These are phyloP conservation scores for Alfaro cultratus DNA, from an alignment of 2,797 vertebrate genomes.

Conservation along the genomic window DNA sequence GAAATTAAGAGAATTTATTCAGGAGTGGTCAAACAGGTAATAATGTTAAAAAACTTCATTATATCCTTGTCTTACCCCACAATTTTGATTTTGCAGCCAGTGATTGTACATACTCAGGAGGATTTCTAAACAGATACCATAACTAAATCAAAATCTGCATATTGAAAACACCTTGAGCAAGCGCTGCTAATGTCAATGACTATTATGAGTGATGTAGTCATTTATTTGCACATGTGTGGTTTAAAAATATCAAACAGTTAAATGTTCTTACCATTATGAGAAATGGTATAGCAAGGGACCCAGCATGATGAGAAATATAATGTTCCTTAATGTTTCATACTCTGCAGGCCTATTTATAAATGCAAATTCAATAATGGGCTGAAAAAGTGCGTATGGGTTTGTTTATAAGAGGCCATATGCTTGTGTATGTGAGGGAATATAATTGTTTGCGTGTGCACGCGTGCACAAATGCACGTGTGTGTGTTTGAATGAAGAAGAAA, in stretches of 20 bases:
- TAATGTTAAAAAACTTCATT: constrained; percentile 1
- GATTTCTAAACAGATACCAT: constrained; percentile 14
- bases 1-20: constrained; percentile 16
- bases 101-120: constrained; percentile 11
- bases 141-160: background rate
- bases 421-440: background rate
- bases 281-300: constrained; percentile 35
- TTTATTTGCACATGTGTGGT: constrained; percentile 6
- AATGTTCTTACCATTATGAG: constrained; percentile 41
- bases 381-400: constrained; percentile 34
- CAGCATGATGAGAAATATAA: constrained; percentile 54
- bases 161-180: constrained; percentile 18
- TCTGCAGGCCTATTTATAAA: constrained; percentile 51
- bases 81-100: constrained; percentile 1
- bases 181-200: constrained; percentile 17
- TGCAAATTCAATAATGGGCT: constrained; percentile 62
- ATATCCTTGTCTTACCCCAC: background rate
- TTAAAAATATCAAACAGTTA: constrained; percentile 42
- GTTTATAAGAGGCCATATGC: constrained; percentile 21
- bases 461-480: too few species aligned
- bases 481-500: constrained; percentile 47
- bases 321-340: constrained; percentile 51
- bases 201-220: constrained; percentile 28
- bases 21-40: background rate
- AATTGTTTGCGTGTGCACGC: constrained; percentile 3